These are phyloP conservation scores for Champsocephalus gunnari DNA, from an alignment of 2,797 vertebrate genomes.

Conservation along the genomic window DNA sequence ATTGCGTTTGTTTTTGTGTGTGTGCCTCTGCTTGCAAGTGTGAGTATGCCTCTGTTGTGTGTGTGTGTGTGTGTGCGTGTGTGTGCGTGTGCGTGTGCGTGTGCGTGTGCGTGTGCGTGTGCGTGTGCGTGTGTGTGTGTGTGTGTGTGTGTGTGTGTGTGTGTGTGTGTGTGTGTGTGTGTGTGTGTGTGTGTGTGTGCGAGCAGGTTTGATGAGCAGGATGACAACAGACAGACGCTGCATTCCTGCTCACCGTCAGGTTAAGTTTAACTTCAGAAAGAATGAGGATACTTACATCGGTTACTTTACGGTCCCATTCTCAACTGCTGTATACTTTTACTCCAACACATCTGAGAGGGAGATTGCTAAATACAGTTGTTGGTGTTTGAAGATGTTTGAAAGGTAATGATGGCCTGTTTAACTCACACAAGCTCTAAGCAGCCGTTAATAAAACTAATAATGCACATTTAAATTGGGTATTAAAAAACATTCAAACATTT, in stretches of 20 bases:
- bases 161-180: conserved; percentile 15
- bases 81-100: too few relatives aligned
- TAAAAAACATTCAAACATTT: too few relatives aligned
- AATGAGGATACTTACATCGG: neutral
- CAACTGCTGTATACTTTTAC: neutral
- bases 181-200: neutral
- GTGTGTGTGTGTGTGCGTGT: too few relatives aligned
- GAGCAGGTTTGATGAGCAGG: conserved; percentile 83
- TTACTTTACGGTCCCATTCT: neutral
- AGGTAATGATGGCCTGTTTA: too few relatives aligned
- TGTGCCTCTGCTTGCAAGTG: neutral
- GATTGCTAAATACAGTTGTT: too few relatives aligned
- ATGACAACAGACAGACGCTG: conserved; percentile 79
- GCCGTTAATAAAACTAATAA: too few relatives aligned
- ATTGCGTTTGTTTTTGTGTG: neutral
- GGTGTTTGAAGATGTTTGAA: too few relatives aligned
- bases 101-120: too few relatives aligned
- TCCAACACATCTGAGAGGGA: neutral
- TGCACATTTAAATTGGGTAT: too few relatives aligned
- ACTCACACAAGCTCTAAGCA: too few relatives aligned
- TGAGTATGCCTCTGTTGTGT: too few relatives aligned
- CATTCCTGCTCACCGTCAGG: neutral
- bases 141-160: conserved; percentile 17
- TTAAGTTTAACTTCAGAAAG: neutral
- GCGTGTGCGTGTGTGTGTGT: neutral